Base-by-base conservation (phyloP, 2,888 invertebrate genomes). In the Coremacera marginata region DNA sequence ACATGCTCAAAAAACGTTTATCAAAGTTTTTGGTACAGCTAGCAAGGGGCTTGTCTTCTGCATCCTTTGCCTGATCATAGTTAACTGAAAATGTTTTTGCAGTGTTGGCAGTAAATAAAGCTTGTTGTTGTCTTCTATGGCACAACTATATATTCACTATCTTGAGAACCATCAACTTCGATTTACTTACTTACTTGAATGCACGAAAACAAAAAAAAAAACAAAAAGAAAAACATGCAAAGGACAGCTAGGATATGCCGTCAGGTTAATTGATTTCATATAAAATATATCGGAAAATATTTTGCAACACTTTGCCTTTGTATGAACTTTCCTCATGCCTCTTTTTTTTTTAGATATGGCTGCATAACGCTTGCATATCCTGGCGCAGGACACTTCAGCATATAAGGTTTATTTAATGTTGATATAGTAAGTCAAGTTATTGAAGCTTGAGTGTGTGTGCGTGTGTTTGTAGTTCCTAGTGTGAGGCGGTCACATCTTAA, bases 211-310 rank as follows among this genome's bases (percentile, higher is more conserved):
- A 44, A 44, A 44, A 44, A 44, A 44, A 44, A 11, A 1, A 44
- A 11, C 11, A 44, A 11, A 1, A 2, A 44, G 14, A 44, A 44
- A 1, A 44, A 14, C 31, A 31, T 3, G 5, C 31, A 31, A 31
- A 5, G 31, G 5, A 31, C 31, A 4, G 31, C 3, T 5, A 31
- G 31, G 31, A 31, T 31, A 31, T 31, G 31, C 31, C 31, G 51
- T 27, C 25, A 44, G 51, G 68, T 68, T 68, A 68, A 68, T 68
- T 49, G 68, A 68, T 68, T 68, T 22, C 68, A 27, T 67, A n/a
- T 8, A 67, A n/a, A 60, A 31, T 63, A n/a, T 49, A 49, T 49
- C 16, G 51, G 51, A 68, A 68, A 68, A 68, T 68, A 68, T 68
- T 68, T 68, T 25, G 52, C 49, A 22, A 51, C 68, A 68, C 68